Conservation (phyloP, 2,888 invertebrate genomes). For the Clostera curtula region DNA sequence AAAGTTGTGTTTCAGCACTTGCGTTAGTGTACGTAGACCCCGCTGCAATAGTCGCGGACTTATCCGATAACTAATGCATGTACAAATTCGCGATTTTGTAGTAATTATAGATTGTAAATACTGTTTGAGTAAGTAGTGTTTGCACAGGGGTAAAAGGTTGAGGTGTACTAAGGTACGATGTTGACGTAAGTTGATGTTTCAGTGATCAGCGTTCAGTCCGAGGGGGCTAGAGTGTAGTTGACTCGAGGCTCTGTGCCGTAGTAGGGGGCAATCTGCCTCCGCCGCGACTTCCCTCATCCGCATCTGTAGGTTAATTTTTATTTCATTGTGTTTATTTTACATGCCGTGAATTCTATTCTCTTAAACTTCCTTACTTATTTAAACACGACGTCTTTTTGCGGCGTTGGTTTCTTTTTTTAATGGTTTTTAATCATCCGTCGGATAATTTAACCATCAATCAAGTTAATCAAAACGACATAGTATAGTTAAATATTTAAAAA, state of each 20-base stretch:
- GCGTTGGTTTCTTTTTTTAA: too few relatives aligned
- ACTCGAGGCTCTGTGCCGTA: slow-evolving; percentile 45
- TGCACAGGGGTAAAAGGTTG: slow-evolving; percentile 52
- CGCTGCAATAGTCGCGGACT: too few relatives aligned
- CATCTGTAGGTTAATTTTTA: slow-evolving; percentile 64
- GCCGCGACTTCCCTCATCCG: slow-evolving; percentile 61
- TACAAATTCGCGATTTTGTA: slow-evolving; percentile 17
- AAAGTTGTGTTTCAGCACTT: too few relatives aligned
- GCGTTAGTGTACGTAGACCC: too few relatives aligned
- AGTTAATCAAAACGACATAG: too few relatives aligned
- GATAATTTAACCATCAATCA: too few relatives aligned
- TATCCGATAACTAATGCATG: too few relatives aligned
- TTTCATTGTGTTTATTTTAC: slow-evolving; percentile 47
- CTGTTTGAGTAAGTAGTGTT: slow-evolving; percentile 21
- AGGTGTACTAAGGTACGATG: slow-evolving; percentile 37
- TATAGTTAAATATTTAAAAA: too few relatives aligned
- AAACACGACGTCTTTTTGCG: too few relatives aligned
- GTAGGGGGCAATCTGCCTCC: slow-evolving; percentile 59
- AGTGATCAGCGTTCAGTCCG: slow-evolving; percentile 68
- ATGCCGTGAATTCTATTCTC: slow-evolving; percentile 22
- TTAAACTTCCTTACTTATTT: not conserved
- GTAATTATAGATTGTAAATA: slow-evolving; percentile 8
- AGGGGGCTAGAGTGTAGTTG: slow-evolving; percentile 63
- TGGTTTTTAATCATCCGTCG: too few relatives aligned
- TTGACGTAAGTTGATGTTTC: slow-evolving; percentile 65